Evolutionary conservation across 2,113 vertebrate genomes (phyloP), one percentile per base, ranked within the genome.

Genomic region (Climacteris rufus): DNA sequence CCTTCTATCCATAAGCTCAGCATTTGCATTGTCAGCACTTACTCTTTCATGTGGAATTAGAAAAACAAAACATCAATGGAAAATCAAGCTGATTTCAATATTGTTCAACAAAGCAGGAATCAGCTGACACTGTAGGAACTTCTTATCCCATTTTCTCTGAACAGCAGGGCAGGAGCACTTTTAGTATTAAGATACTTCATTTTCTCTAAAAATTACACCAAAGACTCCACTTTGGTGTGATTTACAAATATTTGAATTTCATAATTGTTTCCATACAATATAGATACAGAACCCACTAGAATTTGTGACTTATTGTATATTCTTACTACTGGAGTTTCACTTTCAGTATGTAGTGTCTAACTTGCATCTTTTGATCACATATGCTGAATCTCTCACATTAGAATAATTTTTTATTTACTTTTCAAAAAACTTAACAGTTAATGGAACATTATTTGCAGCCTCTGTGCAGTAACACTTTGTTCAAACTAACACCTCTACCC

Each of bases 31-130:
- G 89, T 92, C 95, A 95, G 89, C 94, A 89, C 64, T 92, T 92
- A 87, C 24, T 70, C 64, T 92, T 94, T 92, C 81, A 96, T 93
- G 83, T 63, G 71, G 93, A 97, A 95, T 96, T 94, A 96, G 80
- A 68, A 95, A 96, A 95, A 92, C 71, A 96, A 96, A 96, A 87
- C 95, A 93, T 90, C 95, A 95, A 80, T 90, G 86, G 90, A 93
- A 96, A 95, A 95, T 92, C 96, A 97, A 97, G 94, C 95, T 94
- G 95, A 95, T 97, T 93, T 92, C 94, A 96, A 96, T 97, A 95
- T 92, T 93, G 83, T 94, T 95, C 60, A 90, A 83, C 96, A 96
- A 93, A 89, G 91, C 64, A 90, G 76, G 94, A 94, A 86, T 93
- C 95, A 87, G 89, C 94, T 95, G 95, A 77, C 94, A 77, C 94